A percentile compares a stretch with the other conserved stretches of the same genome.
These are phyloP conservation scores for Tortricodes alternella DNA, from an alignment of 2,888 invertebrate species.

Conservation along the genomic window DNA sequence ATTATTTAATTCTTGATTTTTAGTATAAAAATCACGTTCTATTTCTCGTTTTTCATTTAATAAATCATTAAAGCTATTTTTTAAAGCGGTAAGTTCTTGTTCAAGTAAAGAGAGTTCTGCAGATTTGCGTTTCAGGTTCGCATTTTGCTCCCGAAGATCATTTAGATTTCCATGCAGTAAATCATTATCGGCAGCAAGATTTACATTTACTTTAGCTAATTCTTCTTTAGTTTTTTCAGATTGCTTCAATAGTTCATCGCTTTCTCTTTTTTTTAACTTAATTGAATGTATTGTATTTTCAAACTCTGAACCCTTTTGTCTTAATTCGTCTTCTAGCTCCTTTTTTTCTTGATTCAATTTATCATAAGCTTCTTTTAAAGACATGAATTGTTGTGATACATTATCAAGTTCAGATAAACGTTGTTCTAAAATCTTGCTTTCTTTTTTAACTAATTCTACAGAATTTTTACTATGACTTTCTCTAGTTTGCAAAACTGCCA, in stretches of 20 bases:
- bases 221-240: slow-evolving; percentile 48
- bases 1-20: slow-evolving; percentile 49
- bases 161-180: slow-evolving; percentile 42
- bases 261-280: slow-evolving; percentile 50
- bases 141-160: slow-evolving; percentile 40
- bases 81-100: slow-evolving; percentile 42
- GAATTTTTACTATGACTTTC: slow-evolving; percentile 49
- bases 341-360: slow-evolving; percentile 47
- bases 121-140: slow-evolving; percentile 40
- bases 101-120: slow-evolving; percentile 40
- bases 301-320: slow-evolving; percentile 45
- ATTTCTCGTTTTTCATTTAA: slow-evolving; percentile 46
- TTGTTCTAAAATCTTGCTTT: slow-evolving; percentile 51
- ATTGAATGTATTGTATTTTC: slow-evolving; percentile 45
- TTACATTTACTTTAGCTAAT: slow-evolving; percentile 42
- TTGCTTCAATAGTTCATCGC: slow-evolving; percentile 46
- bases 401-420: slow-evolving; percentile 49
- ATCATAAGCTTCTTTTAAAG: slow-evolving; percentile 47
- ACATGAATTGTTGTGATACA: slow-evolving; percentile 43
- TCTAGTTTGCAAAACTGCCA: slow-evolving; percentile 46
- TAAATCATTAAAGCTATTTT: slow-evolving; percentile 41
- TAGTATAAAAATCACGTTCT: slow-evolving; percentile 45
- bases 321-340: slow-evolving; percentile 49
- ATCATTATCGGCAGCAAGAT: slow-evolving; percentile 48
- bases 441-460: slow-evolving; percentile 50